Conservation (phyloP, 2,113 vertebrate species). For the Platycercus adscitus region DNA sequence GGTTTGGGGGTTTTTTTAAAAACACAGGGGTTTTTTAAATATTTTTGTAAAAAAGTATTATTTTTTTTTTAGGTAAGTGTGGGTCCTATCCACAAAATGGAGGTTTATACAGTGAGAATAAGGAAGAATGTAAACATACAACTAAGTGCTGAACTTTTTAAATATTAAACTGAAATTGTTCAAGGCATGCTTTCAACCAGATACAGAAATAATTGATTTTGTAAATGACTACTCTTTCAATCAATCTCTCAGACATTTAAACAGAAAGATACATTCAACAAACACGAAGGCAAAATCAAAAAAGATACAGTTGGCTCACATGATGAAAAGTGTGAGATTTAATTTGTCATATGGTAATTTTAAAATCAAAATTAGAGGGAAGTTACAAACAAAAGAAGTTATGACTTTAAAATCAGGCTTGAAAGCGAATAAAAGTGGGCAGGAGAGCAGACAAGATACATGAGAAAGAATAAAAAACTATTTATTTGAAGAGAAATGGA, state of each 20-base stretch:
- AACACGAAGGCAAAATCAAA: not conserved
- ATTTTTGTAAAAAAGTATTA: not conserved
- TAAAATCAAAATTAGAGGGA: constrained; percentile 49
- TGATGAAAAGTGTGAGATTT: constrained; percentile 16
- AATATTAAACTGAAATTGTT: not conserved
- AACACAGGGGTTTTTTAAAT: not conserved
- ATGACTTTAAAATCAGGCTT: constrained; percentile 7
- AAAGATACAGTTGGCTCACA: not conserved
- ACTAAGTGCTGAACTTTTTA: not conserved
- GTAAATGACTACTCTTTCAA: constrained; percentile 15
- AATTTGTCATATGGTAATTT: constrained; percentile 37
- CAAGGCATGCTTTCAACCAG: not conserved
- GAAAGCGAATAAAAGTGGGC: constrained; percentile 11
- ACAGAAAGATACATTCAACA: not conserved
- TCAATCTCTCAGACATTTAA: constrained; percentile 8
- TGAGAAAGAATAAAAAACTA: constrained; percentile 2
- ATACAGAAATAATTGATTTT: not conserved
- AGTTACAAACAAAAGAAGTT: constrained; percentile 20
- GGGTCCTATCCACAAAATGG: not conserved
- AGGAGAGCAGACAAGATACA: not conserved
- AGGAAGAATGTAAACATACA: not conserved
- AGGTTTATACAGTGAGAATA: not conserved
- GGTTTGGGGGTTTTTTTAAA: not conserved
- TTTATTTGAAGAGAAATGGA: not conserved
- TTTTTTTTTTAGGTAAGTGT: not conserved